These are phyloP conservation scores for Ahaetulla prasina DNA, from an alignment of 2,113 vertebrate species.

Conservation along the genomic window DNA sequence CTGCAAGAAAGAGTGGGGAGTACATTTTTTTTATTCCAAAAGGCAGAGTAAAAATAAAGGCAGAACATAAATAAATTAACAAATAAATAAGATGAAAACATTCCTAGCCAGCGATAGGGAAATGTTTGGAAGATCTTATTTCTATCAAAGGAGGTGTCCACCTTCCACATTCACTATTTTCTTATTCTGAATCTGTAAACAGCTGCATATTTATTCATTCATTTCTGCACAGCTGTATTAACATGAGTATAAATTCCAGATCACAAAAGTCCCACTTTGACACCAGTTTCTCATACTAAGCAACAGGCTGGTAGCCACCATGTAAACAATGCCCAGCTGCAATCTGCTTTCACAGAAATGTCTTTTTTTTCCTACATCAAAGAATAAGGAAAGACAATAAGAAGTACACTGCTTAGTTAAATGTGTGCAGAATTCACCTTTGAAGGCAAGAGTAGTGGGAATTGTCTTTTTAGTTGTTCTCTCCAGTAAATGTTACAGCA, in stretches of 20 bases:
- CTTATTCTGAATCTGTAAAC: not conserved
- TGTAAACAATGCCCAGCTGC: not conserved
- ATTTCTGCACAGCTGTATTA: not conserved
- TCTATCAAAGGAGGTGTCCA: not conserved
- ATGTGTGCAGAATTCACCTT: not conserved
- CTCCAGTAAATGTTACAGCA: not conserved
- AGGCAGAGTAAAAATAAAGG: not conserved
- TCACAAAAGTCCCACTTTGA: not conserved
- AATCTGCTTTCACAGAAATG: not conserved
- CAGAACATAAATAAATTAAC: not conserved
- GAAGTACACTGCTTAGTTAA: not conserved
- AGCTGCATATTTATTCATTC: not conserved
- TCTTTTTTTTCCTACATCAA: not conserved
- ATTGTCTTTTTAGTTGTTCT: not conserved
- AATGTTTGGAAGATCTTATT: not conserved
- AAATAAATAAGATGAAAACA: not conserved
- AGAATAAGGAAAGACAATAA: not conserved
- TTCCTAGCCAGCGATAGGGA: not conserved
- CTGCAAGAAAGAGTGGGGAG: not conserved
- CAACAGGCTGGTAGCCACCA: not conserved
- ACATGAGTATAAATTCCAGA: not conserved
- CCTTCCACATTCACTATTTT: not conserved
- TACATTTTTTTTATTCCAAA: not conserved
- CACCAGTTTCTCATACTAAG: not conserved
- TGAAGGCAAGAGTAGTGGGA: not conserved